Evolutionary conservation across 1,140 invertebrate genomes (phyloP).

Genomic region (Potamilus streckersoni): DNA sequence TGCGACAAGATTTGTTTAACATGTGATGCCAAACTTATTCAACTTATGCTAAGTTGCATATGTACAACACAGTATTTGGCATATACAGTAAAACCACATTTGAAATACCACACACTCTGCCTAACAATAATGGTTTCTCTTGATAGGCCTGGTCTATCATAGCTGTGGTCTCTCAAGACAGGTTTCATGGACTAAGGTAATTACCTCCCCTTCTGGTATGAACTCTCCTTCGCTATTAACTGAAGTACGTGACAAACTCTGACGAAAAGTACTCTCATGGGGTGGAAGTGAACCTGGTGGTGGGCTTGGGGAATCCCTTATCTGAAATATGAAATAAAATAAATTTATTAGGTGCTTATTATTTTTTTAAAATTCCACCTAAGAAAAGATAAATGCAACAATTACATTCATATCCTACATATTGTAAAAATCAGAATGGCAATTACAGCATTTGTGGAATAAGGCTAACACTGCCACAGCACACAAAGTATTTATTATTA

Average conservation of each 20-base stretch:
- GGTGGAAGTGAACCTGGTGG: slow-evolving; percentile 54
- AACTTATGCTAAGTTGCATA: too few species aligned
- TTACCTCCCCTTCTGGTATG: slow-evolving; percentile 51
- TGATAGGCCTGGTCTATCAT: too few species aligned
- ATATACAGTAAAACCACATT: too few species aligned
- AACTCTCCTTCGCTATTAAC: slow-evolving; percentile 52
- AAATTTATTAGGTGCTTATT: background rate
- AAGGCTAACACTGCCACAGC: background rate
- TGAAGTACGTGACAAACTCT: slow-evolving; percentile 32
- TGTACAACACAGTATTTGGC: too few species aligned
- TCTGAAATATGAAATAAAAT: slow-evolving; percentile 27
- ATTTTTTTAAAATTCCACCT: too few species aligned
- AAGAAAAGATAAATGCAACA: too few species aligned
- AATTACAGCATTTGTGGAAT: background rate
- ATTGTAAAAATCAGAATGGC: slow-evolving; percentile 2
- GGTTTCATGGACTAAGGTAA: background rate
- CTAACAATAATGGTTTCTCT: too few species aligned
- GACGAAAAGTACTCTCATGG: slow-evolving; percentile 41
- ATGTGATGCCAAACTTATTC: too few species aligned
- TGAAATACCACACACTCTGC: too few species aligned
- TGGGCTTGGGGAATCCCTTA: slow-evolving; percentile 49
- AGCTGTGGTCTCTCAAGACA: too few species aligned
- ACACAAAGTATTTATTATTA: background rate
- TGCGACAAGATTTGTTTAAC: too few species aligned
- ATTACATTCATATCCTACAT: background rate